These are phyloP conservation scores for Peucedramus taeniatus DNA, from an alignment of 2,113 vertebrate species.

Conservation along the genomic window DNA sequence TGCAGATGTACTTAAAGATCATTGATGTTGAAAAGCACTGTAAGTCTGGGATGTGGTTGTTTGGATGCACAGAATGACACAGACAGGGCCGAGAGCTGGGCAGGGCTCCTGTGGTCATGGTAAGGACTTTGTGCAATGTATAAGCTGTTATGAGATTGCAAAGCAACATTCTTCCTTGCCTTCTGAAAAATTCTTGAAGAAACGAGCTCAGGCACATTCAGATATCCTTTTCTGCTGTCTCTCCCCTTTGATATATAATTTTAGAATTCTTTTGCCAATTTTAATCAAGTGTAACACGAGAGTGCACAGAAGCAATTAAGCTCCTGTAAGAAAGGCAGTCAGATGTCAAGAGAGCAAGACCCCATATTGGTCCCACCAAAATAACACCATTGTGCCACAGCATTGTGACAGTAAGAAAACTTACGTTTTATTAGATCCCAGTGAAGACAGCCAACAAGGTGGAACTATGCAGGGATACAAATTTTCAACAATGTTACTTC, in stretches of 20 bases:
- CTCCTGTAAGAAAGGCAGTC: background rate
- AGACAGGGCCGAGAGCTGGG: background rate
- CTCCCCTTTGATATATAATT: background rate
- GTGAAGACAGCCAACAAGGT: background rate
- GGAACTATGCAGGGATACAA: background rate
- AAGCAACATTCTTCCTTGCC: accelerated
- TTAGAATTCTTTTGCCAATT: background rate
- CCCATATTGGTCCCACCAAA: background rate
- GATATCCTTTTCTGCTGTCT: background rate
- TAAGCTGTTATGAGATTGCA: background rate
- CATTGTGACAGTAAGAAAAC: background rate
- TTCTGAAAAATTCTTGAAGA: background rate
- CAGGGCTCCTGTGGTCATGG: background rate
- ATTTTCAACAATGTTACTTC: background rate
- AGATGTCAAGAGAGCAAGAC: background rate
- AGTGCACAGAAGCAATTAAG: background rate
- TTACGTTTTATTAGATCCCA: background rate
- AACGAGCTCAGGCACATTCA: background rate
- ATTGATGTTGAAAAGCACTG: background rate
- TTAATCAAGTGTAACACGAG: background rate
- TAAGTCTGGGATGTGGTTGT: background rate
- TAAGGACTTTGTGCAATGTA: background rate
- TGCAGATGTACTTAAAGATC: background rate
- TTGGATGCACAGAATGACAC: background rate
- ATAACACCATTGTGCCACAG: background rate